A percentile compares a stretch with the other conserved stretches of the same genome.
phyloP scores from a whole-genome alignment of 2,888 invertebrate species.

The Cylloceria caligata region DNA sequence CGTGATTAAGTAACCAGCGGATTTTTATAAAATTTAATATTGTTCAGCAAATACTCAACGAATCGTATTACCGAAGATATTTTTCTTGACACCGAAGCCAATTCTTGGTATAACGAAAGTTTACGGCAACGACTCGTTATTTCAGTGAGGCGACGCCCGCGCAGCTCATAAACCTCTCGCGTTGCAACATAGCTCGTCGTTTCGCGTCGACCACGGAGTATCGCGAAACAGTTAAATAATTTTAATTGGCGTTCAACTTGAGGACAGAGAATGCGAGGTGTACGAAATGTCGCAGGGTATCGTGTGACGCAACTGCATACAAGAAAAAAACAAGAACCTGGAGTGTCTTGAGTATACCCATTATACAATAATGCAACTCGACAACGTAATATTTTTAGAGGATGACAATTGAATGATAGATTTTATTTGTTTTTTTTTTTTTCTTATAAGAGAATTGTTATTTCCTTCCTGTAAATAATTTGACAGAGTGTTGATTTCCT shows the following conservation, averaged over 20 bases:
- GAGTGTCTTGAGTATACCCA: neutral
- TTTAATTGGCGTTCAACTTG: constrained; percentile 37
- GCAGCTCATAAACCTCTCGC: constrained; percentile 21
- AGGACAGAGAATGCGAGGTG: neutral
- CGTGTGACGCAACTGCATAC: neutral
- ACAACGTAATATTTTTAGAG: neutral
- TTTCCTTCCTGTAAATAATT: constrained; percentile 22
- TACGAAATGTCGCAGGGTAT: neutral
- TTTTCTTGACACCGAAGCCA: constrained; percentile 18
- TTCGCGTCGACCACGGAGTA: constrained; percentile 1
- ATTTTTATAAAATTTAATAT: constrained; percentile 29
- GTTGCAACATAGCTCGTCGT: constrained; percentile 27
- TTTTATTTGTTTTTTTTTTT: neutral
- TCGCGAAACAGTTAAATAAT: constrained; percentile 35
- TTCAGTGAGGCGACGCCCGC: neutral
- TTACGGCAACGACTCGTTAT: constrained; percentile 25
- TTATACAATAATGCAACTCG: constrained; percentile 6
- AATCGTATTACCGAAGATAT: constrained; percentile 11
- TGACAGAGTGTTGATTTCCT: constrained; percentile 22
- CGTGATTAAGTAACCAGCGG: neutral
- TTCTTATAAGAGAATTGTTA: neutral
- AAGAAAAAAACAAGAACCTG: neutral
- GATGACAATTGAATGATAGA: neutral
- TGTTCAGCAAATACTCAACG: constrained; percentile 8
- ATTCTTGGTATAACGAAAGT: constrained; percentile 33